Base-by-base conservation (phyloP, 2,888 invertebrate genomes). In the Philereme vetulata region DNA sequence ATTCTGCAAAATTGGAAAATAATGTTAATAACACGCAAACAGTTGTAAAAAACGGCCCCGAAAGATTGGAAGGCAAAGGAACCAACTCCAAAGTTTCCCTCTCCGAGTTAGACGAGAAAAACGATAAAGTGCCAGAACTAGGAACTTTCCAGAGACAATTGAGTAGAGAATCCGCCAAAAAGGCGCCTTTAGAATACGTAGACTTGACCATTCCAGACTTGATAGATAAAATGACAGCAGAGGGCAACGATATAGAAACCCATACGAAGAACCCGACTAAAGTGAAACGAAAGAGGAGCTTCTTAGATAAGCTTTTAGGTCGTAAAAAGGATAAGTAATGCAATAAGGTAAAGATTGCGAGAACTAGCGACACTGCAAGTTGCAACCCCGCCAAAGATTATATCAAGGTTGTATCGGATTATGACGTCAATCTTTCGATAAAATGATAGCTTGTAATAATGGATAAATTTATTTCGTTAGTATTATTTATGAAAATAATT, bases 221-320 rank as follows among this genome's bases (percentile, higher is more conserved):
- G 69, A 77, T 92, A 73, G 77, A 90, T 55, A 90, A 90, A 71
- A 91, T 92, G 77, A 85, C 82, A 43, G 75, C 69, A 4, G 90
- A 92, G 60, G 89, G 77, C 10, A 87, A 90, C 6, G 79, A 77
- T 60, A 70, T 86, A 66, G 88, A 88, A 67, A 82, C 72, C 56
- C 78, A 84, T 58, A 81, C 76, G 57, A 83, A 80, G 59, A 77
- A 75, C 48, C 74, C 76, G 21, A 90, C 84, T 66, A 92, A 91
- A 73, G 85, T 92, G 5, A 92, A 92, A 72, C 80, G 90, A 75
- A 92, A 90, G 85, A 79, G 91, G 64, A 92, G 91, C 81, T 91
- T 92, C 73, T 68, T 92, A 58, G 91, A 92, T 70, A 92, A 92
- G 76, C 81, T 92, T 48, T 76, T 92, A 66, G 90, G 91, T 57